These are phyloP conservation scores for Coptodon bakossiorum DNA, from an alignment of 2,113 vertebrate genomes.

Conservation along the genomic window DNA sequence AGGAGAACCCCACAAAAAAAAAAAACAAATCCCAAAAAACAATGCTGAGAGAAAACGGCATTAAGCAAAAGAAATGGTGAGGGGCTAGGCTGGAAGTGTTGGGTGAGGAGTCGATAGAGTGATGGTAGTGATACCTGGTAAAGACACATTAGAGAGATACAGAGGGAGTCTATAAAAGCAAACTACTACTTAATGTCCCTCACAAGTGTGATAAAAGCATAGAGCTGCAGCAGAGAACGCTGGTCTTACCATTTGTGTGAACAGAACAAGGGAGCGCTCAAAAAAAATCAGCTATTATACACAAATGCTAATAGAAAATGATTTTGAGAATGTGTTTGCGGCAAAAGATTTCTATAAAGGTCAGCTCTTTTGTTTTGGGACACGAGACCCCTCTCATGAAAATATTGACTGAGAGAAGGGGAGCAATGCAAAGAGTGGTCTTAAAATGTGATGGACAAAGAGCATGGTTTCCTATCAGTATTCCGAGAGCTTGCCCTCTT, in stretches of 20 bases:
- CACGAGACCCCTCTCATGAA: conserved; percentile 30
- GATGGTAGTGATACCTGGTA: conserved; percentile 43
- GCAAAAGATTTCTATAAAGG: conserved; percentile 48
- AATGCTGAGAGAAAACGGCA: neutral
- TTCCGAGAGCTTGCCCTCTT: conserved; percentile 52
- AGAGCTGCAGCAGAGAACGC: conserved; percentile 10
- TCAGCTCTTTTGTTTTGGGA: conserved; percentile 52
- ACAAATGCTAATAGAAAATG: conserved; percentile 51
- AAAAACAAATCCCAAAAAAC: neutral
- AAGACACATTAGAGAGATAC: conserved; percentile 52
- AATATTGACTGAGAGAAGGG: conserved; percentile 50
- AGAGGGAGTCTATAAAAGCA: conserved; percentile 61
- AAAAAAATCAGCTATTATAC: conserved; percentile 26
- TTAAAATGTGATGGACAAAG: conserved; percentile 44
- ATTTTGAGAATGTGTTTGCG: conserved; percentile 24
- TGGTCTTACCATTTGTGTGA: conserved; percentile 38
- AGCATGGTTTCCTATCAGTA: conserved; percentile 57
- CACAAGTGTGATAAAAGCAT: conserved; percentile 60
- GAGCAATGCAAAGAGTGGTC: conserved; percentile 35
- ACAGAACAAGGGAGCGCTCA: conserved; percentile 25
- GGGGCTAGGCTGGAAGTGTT: neutral
- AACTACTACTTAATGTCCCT: conserved; percentile 62
- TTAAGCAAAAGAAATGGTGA: neutral
- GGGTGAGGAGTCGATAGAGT: conserved; percentile 16
- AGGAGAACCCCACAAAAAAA: neutral